A percentile compares a stretch with the other conserved stretches of the same genome.
Evolutionary conservation across 2,797 vertebrate species (phyloP).

Genomic region (Hylomyscus alleni): DNA sequence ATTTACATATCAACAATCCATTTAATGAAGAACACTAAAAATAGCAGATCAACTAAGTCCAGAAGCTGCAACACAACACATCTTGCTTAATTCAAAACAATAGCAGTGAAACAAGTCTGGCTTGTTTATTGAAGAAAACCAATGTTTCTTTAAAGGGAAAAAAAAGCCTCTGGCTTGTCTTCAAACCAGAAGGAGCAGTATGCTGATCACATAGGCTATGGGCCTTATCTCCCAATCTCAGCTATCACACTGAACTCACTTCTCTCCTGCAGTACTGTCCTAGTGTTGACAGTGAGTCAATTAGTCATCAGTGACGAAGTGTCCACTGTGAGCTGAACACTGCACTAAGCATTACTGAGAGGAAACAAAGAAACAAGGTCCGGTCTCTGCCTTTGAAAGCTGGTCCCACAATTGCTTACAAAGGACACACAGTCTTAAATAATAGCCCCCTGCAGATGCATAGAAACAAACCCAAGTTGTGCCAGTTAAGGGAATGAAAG

Average conservation of each 20-base stretch:
- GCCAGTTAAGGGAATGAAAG: conserved; percentile 41
- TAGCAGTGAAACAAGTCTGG: conserved; percentile 77
- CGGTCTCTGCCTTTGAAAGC: conserved; percentile 59
- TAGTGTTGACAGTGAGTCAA: conserved; percentile 67
- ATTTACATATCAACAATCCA: conserved; percentile 85
- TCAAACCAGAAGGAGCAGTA: conserved; percentile 71
- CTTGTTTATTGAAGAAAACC: conserved; percentile 78
- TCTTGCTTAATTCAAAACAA: conserved; percentile 75
- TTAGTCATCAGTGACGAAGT: conserved; percentile 67
- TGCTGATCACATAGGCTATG: conserved; percentile 69
- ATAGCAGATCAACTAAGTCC: conserved; percentile 82
- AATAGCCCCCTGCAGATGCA: conserved; percentile 37
- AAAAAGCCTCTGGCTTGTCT: conserved; percentile 67
- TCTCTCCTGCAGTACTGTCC: conserved; percentile 63
- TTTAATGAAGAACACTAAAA: conserved; percentile 85
- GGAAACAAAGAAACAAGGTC: conserved; percentile 59
- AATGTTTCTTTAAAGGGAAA: conserved; percentile 65
- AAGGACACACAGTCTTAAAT: conserved; percentile 60
- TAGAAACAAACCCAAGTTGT: conserved; percentile 51
- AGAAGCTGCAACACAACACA: conserved; percentile 79
- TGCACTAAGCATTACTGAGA: conserved; percentile 57
- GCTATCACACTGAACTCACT: conserved; percentile 64
- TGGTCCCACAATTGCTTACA: conserved; percentile 51
- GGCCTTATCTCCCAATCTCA: conserved; percentile 69
- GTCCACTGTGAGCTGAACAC: conserved; percentile 40